Evolutionary conservation across 2,888 invertebrate genomes (phyloP), one percentile per base, ranked within the genome.

Genomic region (Alsophila aescularia): DNA sequence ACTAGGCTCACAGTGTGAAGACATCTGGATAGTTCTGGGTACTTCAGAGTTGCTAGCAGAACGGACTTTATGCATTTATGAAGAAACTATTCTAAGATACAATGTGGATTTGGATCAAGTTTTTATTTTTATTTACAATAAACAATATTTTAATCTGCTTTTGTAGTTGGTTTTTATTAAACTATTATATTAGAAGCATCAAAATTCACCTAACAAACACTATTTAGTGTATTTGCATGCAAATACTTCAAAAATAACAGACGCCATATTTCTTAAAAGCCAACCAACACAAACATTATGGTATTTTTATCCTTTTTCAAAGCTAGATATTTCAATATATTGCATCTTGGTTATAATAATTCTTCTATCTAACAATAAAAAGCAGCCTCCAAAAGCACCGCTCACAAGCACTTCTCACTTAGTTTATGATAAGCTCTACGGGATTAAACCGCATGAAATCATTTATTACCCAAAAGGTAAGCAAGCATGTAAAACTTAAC

Each of bases 1-100:
- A 86, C 74, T 88, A 91, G 90, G 90, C 90, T 91, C 79, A 91
- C 90, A 58, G 87, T 91, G 64, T 91, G 90, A 91, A 87, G 89
- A 82, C 60, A 73, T 69, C 73, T 66, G 79, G 73, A 74, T 67
- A 72, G 59, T 62, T 67, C 73, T 69, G 81, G 79, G 73, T 69
- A 71, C 68, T 70, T 65, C 77, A 73, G 71, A 73, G 69, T 69
- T 69, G 72, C 69, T 79, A 68, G 72, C 74, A 67, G 69, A 73
- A 74, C 70, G 64, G 75, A 76, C 72, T 77, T 70, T 70, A 72
- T 85, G 85, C 85, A 88, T 87, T 88, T 85, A 86, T 57, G 87
- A 87, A 87, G 85, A 87, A 56, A 57, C 49, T 48, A 42, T 42
- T 60, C 58, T 49, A 72, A 67, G 49, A 69, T 70, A 72, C 73